Evolutionary conservation across 1,140 invertebrate genomes (phyloP).

Genomic region (Araneus ventricosus): DNA sequence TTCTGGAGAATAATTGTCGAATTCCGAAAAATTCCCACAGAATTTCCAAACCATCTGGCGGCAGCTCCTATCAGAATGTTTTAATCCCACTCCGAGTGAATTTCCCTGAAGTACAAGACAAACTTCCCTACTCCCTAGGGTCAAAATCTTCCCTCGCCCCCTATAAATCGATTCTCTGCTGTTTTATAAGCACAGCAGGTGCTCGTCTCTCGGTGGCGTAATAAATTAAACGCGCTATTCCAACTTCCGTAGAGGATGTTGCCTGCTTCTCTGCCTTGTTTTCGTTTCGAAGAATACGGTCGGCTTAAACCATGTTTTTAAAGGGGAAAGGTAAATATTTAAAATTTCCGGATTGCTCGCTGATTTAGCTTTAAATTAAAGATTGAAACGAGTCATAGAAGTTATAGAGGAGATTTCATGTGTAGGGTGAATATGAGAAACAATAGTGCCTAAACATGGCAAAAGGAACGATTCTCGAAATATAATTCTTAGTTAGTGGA

Average conservation of each 20-base stretch:
- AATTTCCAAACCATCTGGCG: not conserved
- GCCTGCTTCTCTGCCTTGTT: not conserved
- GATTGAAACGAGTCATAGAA: too few species aligned
- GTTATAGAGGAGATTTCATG: too few species aligned
- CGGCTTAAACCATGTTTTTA: not conserved
- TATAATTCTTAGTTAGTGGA: too few species aligned
- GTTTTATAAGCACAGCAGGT: slow-evolving; percentile 1
- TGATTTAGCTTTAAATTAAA: too few species aligned
- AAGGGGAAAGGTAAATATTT: not conserved
- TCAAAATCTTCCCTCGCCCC: not conserved
- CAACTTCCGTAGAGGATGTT: too few species aligned
- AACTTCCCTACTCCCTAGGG: not conserved
- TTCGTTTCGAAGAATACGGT: not conserved
- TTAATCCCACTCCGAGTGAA: not conserved
- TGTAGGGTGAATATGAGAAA: too few species aligned
- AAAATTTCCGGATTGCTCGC: too few species aligned
- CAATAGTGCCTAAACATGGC: too few species aligned
- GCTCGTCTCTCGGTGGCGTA: not conserved
- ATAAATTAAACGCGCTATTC: not conserved
- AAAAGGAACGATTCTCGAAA: too few species aligned
- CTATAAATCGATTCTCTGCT: not conserved
- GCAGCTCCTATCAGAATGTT: not conserved
- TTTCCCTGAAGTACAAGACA: not conserved
- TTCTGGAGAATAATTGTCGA: not conserved
- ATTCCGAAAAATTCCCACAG: not conserved